These are phyloP conservation scores for Caenorhabditis wallacei DNA, from an alignment of 2,888 invertebrate species.

Conservation along the genomic window DNA sequence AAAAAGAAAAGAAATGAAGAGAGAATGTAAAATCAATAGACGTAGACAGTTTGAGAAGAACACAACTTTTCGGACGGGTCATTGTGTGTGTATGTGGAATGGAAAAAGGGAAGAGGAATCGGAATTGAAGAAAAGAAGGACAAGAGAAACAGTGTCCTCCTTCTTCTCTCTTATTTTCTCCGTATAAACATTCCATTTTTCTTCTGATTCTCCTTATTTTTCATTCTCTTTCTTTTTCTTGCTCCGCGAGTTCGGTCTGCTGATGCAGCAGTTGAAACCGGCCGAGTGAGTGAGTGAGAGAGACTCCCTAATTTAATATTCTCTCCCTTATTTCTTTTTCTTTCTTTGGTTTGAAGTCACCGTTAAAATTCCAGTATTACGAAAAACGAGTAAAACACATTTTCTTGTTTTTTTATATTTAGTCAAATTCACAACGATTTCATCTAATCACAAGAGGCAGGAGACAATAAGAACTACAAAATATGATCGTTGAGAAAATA, in stretches of 20 bases:
- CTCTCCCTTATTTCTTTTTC: conserved; percentile 15
- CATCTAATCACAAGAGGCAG: conserved; percentile 49
- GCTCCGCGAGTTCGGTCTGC: not conserved
- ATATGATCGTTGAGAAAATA: conserved; percentile 22
- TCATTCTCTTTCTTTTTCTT: conserved; percentile 5
- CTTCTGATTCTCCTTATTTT: conserved; percentile 11
- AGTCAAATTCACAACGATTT: conserved; percentile 40
- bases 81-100: conserved; percentile 22
- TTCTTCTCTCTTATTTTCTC: not conserved
- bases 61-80: conserved; percentile 48
- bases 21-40: conserved; percentile 4
- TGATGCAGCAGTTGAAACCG: conserved; percentile 3
- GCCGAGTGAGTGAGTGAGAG: not conserved
- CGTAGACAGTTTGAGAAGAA: conserved; percentile 31
- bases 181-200: conserved; percentile 39
- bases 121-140: conserved; percentile 25
- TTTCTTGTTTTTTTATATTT: not conserved
- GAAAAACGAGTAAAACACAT: not conserved
- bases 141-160: conserved; percentile 37
- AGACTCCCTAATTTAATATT: conserved; percentile 55
- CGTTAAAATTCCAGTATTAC: conserved; percentile 21
- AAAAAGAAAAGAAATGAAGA: conserved; percentile 29
- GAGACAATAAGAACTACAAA: conserved; percentile 20
- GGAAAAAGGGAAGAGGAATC: conserved; percentile 7
- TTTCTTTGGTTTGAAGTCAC: not conserved